Conservation (phyloP, 2,113 vertebrate species). For the Istiophorus platypterus region DNA sequence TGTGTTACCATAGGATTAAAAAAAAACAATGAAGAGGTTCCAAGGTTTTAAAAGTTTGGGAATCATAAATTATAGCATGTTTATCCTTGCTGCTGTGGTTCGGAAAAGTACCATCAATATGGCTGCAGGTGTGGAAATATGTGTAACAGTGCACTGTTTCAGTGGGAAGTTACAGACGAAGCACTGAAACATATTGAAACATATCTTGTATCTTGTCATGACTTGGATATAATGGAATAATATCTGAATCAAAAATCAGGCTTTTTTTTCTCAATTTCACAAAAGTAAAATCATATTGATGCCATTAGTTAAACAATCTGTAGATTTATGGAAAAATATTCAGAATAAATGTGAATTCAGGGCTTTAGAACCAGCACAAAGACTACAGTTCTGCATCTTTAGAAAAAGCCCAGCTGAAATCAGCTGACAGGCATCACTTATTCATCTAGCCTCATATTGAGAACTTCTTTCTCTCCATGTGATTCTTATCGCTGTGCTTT, state of each 20-base stretch:
- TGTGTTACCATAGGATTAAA: no score
- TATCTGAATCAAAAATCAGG: not conserved
- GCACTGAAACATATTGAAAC: not conserved
- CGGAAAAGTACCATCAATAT: not conserved
- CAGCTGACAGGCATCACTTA: slow-evolving; percentile 52
- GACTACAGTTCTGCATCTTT: slow-evolving; percentile 8
- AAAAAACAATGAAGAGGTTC: no score
- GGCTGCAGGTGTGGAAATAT: not conserved
- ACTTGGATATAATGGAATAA: not conserved
- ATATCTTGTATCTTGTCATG: not conserved
- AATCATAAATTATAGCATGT: not conserved
- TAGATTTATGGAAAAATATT: not conserved
- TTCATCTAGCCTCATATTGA: slow-evolving; percentile 33
- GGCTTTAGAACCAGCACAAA: not conserved
- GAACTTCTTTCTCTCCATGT: slow-evolving; percentile 32
- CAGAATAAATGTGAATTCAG: no score
- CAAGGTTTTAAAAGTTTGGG: no score
- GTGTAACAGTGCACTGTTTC: no score
- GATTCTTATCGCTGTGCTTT: slow-evolving; percentile 57
- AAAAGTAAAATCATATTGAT: not conserved
- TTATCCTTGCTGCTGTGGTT: not conserved
- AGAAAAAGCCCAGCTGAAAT: slow-evolving; percentile 31
- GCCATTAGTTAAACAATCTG: not conserved
- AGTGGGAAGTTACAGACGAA: no score
- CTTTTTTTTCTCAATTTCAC: not conserved